Percentiles rank a stretch among this genome's conserved stretches.
phyloP scores from a whole-genome alignment of 2,113 vertebrate genomes.

The Athene noctua region DNA sequence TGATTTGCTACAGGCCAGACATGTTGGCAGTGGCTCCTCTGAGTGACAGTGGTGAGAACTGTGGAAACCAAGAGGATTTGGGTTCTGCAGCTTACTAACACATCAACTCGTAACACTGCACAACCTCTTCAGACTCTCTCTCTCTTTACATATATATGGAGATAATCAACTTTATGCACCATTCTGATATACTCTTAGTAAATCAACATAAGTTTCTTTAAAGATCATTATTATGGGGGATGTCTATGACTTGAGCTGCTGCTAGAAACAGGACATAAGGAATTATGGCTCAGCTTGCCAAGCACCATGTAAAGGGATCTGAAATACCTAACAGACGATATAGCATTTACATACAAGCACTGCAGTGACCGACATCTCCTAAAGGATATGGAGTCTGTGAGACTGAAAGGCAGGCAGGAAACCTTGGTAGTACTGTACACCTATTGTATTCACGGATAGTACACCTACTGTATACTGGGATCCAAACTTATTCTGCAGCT shows the following conservation, averaged over 20 bases:
- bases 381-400: background rate
- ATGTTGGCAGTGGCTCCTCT: fast-evolving
- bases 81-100: background rate
- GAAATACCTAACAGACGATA: background rate
- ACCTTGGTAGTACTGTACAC: constrained; percentile 26
- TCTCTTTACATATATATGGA: background rate
- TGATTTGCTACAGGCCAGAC: background rate
- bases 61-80: background rate
- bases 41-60: background rate
- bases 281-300: background rate
- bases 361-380: background rate
- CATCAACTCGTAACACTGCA: background rate
- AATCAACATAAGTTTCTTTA: background rate
- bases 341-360: background rate
- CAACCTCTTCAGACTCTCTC: background rate
- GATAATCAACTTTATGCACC: background rate
- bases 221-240: background rate
- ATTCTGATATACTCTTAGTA: background rate
- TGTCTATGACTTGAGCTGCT: background rate
- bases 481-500: constrained; percentile 53
- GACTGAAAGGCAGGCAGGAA: background rate
- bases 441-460: constrained; percentile 38
- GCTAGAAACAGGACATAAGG: background rate
- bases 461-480: constrained; percentile 12
- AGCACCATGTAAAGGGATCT: background rate